phyloP scores from a whole-genome alignment of 2,797 vertebrate genomes.

The Brachyrhaphis roseni region DNA sequence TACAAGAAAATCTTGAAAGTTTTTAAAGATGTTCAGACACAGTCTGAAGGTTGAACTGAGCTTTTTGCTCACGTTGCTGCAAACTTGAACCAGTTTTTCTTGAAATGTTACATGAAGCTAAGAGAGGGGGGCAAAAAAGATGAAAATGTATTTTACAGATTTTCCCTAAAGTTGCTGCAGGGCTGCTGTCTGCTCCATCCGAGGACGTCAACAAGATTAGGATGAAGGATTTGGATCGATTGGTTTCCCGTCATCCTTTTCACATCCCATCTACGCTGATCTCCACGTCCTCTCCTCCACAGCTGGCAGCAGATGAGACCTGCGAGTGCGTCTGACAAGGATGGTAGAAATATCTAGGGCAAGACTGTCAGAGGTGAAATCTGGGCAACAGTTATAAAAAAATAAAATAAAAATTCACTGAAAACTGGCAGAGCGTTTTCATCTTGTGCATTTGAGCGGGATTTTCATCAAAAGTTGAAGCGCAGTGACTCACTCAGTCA shows the following conservation, averaged over 20 bases:
- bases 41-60: slow-evolving; percentile 4
- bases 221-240: slow-evolving; percentile 62
- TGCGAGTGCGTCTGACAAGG: slow-evolving; percentile 54
- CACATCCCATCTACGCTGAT: slow-evolving; percentile 68
- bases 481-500: slow-evolving; percentile 36
- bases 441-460: slow-evolving; percentile 7
- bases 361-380: slow-evolving; percentile 65
- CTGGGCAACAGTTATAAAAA: slow-evolving; percentile 13
- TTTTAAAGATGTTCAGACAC: slow-evolving; percentile 8
- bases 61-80: not conserved
- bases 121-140: not conserved
- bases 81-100: slow-evolving; percentile 6
- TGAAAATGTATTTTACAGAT: slow-evolving; percentile 28
- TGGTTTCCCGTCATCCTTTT: slow-evolving; percentile 70
- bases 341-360: slow-evolving; percentile 66
- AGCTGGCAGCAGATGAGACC: slow-evolving; percentile 63
- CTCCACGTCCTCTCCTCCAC: slow-evolving; percentile 66
- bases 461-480: slow-evolving; percentile 17
- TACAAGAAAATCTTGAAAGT: slow-evolving; percentile 5
- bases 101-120: not conserved
- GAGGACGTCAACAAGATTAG: slow-evolving; percentile 69
- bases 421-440: slow-evolving; percentile 12
- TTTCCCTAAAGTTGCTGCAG: slow-evolving; percentile 48
- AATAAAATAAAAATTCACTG: not conserved
- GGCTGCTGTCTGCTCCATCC: slow-evolving; percentile 52